Base-by-base conservation (phyloP, 2,113 vertebrate genomes). In the Murina feae region DNA sequence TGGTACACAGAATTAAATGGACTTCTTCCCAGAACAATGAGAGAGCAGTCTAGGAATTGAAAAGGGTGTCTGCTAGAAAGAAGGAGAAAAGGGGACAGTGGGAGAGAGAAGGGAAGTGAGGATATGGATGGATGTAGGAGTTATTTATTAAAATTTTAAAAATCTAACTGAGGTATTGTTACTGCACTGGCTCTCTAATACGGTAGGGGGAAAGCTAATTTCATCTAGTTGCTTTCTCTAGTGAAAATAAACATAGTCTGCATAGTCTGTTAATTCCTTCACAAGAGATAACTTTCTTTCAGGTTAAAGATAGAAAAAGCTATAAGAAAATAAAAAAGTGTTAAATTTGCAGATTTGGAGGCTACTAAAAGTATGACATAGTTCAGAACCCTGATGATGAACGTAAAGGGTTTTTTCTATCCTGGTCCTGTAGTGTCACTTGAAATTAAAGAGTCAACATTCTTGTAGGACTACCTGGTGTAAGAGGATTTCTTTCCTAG, bases 21-120 rank as follows among this genome's bases (percentile, higher is more conserved):
- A 60, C 58, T 44, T 89, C 55, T 93, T 93, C 74, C 96, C 86
- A 86, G 92, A 96, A 89, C 75, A 90, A 81, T 69, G 51, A 37
- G 74, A 42, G 63, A 79, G 82, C 58, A 87, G 32, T 86, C 25
- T 53, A 94, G 51, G 49, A 94, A 93, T 39, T 55, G 28, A 86
- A 89, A 94, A 83, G 23, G 17, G 11, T 71, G 4, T 83, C 58
- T 83, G 12, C 55, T 58, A 44, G 69, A 82, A 74, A 88, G 35
- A 84, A 16, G 8, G 11, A 12, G 8, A 55, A 42, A 66, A 23
- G 4, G 28, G 6, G 14, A 30, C 5, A 10, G 4, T 68, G 23
- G 42, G 32, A n/a, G 10, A 39, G 35, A 66, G 35, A 42, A 12
- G 71, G 28, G 20, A 21, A 49, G 17, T 8, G 28, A 35, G 6